phyloP scores from a whole-genome alignment of 2,113 vertebrate species.

The Rana temporaria region DNA sequence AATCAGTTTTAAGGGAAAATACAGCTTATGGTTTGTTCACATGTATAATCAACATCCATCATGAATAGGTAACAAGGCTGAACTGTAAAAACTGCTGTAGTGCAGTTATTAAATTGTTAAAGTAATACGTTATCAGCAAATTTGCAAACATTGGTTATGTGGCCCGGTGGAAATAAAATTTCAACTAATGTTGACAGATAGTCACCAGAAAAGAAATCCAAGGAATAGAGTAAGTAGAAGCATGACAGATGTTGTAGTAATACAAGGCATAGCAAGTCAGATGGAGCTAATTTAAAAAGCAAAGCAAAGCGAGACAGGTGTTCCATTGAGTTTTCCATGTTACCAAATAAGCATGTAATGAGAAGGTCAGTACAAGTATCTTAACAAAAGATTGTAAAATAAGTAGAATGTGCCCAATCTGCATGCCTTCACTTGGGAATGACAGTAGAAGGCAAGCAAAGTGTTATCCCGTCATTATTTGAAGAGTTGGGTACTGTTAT shows the following conservation, averaged over 20 bases:
- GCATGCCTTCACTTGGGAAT: neutral
- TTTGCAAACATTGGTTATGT: neutral
- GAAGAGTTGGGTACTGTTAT: neutral
- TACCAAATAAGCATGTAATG: conserved; percentile 9
- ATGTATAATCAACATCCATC: too few species aligned
- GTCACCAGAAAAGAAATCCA: too few species aligned
- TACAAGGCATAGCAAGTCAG: neutral
- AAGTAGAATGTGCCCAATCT: neutral
- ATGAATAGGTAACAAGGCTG: too few species aligned
- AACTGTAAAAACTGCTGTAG: too few species aligned
- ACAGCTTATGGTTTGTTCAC: too few species aligned
- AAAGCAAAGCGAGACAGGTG: neutral
- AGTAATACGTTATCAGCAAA: neutral
- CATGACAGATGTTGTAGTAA: conserved; percentile 9
- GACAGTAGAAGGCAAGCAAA: neutral
- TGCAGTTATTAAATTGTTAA: neutral
- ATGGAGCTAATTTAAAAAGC: neutral
- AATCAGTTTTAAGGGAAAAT: too few species aligned
- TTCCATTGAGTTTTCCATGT: neutral
- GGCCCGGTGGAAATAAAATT: neutral
- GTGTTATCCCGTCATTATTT: neutral
- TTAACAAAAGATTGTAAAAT: neutral
- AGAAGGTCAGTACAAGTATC: neutral
- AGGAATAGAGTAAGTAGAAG: too few species aligned
- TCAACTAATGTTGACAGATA: conserved; percentile 36